phyloP scores from a whole-genome alignment of 2,888 invertebrate species.

The Hydropsyche betteni region DNA sequence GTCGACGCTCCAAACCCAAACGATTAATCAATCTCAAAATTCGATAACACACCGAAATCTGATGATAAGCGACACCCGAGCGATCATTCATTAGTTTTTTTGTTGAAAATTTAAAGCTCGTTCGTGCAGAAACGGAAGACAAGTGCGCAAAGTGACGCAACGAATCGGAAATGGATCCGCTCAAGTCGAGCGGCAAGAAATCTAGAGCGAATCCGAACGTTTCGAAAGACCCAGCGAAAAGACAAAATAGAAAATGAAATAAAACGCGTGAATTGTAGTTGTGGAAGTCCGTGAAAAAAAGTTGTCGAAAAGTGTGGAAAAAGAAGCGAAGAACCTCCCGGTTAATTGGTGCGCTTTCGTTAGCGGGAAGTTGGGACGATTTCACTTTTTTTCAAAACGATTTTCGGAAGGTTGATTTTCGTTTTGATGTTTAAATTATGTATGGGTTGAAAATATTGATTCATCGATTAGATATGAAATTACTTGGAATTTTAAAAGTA shows the following conservation, averaged over 20 bases:
- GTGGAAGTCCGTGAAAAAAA: too few species aligned
- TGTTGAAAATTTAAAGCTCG: not conserved
- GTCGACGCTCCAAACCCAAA: not conserved
- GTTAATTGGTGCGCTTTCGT: too few species aligned
- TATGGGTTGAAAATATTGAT: too few species aligned
- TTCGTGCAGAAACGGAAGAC: constrained; percentile 3
- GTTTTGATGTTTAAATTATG: too few species aligned
- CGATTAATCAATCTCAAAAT: not conserved
- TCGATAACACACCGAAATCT: not conserved
- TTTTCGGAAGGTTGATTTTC: too few species aligned
- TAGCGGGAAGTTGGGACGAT: too few species aligned
- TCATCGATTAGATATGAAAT: too few species aligned
- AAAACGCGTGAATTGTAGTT: not conserved
- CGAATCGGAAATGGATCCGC: constrained; percentile 22
- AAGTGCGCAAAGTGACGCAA: not conserved
- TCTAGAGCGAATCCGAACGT: constrained; percentile 1
- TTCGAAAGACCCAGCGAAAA: not conserved
- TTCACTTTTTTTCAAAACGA: too few species aligned
- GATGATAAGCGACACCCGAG: not conserved
- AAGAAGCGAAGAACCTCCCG: too few species aligned
- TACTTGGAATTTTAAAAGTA: too few species aligned
- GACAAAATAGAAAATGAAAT: not conserved
- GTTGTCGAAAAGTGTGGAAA: too few species aligned
- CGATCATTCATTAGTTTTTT: not conserved
- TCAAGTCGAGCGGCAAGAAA: constrained; percentile 15